These are phyloP conservation scores for Perca flavescens DNA, from an alignment of 2,113 vertebrate genomes.

Conservation along the genomic window DNA sequence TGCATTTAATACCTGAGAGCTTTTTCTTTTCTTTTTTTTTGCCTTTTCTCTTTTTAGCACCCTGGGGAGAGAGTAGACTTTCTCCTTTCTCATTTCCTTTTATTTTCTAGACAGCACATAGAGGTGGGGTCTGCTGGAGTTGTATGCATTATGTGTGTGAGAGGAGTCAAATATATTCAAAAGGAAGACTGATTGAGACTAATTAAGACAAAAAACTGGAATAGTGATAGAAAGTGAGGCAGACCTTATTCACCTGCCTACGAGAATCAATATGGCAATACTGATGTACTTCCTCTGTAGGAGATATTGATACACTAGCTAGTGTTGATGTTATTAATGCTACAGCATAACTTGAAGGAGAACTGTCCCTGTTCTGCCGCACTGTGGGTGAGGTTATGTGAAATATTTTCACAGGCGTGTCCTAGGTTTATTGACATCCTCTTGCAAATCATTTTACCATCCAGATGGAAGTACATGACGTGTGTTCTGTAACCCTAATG, in stretches of 20 bases:
- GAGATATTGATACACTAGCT: neutral
- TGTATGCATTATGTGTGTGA: neutral
- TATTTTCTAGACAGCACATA: neutral
- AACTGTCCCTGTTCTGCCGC: neutral
- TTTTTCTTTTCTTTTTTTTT: neutral
- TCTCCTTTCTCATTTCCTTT: neutral
- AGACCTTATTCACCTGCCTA: neutral
- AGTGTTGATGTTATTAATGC: neutral
- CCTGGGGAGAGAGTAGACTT: neutral
- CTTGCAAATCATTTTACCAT: neutral
- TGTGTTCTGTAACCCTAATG: neutral
- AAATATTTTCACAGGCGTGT: neutral
- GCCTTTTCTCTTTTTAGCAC: neutral
- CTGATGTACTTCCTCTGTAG: neutral
- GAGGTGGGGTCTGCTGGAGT: neutral
- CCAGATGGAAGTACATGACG: neutral
- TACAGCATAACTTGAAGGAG: neutral
- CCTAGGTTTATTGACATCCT: neutral
- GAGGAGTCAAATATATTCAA: constrained; percentile 1
- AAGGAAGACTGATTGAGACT: neutral
- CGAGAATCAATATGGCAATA: neutral
- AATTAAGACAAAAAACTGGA: neutral
- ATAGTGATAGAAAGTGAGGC: neutral
- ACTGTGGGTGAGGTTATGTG: neutral
- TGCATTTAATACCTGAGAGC: neutral